Percentiles rank a stretch among this genome's conserved stretches.
Evolutionary conservation across 1,140 invertebrate species (phyloP).

Genomic region (Apis florea): DNA sequence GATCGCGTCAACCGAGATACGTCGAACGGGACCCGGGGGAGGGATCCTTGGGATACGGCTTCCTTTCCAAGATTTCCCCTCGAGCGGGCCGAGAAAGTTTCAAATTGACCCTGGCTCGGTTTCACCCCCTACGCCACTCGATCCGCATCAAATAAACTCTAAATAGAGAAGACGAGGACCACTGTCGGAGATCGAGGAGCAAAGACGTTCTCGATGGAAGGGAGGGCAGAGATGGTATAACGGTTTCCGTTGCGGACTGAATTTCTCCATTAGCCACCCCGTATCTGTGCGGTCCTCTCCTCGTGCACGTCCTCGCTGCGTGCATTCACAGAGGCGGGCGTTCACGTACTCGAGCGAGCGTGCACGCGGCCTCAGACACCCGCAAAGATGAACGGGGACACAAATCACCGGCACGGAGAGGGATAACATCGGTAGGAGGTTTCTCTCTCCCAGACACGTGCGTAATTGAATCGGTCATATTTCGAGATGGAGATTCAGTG

Average conservation of each 20-base stretch:
- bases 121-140: conserved; percentile 38
- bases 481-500: conserved; percentile 38
- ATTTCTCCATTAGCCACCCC: conserved; percentile 68
- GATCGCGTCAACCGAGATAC: background rate
- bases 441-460: conserved; percentile 56
- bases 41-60: conserved; percentile 19
- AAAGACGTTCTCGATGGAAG: background rate
- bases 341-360: conserved; percentile 1
- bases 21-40: conserved; percentile 29
- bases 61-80: conserved; percentile 57
- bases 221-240: conserved; percentile 42
- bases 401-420: conserved; percentile 63
- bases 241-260: conserved; percentile 66
- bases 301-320: conserved; percentile 25
- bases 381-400: conserved; percentile 61
- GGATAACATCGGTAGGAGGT: conserved; percentile 59
- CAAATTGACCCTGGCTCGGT: conserved; percentile 58
- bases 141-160: conserved; percentile 64
- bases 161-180: conserved; percentile 59
- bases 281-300: conserved; percentile 47
- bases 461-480: conserved; percentile 60
- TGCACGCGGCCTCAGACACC: conserved; percentile 53
- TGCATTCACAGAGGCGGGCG: conserved; percentile 10
- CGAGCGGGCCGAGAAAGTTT: conserved; percentile 54
- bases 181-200: conserved; percentile 38